These are phyloP conservation scores for Salvelinus namaycush DNA, from an alignment of 2,113 vertebrate genomes.

Conservation along the genomic window DNA sequence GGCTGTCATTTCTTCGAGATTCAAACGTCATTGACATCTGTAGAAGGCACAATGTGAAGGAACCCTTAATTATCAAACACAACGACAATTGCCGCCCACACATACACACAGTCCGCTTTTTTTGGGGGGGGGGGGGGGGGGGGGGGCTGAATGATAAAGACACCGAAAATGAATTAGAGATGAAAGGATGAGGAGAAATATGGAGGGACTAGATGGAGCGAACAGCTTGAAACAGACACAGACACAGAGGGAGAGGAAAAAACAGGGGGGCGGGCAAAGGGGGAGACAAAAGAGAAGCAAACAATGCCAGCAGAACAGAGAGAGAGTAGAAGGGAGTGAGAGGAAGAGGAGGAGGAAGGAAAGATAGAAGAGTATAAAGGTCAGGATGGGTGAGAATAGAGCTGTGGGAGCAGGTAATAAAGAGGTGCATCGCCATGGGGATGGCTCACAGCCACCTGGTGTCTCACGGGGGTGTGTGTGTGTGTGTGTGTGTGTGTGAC, in stretches of 20 bases:
- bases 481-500: constrained; percentile 21
- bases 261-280: background rate
- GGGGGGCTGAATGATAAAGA: constrained; percentile 38
- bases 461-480: constrained; percentile 12
- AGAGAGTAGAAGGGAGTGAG: constrained; percentile 22
- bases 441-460: background rate
- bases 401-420: background rate
- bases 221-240: constrained; percentile 20
- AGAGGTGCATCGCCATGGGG: background rate
- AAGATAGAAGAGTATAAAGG: background rate
- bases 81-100: constrained; percentile 41
- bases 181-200: constrained; percentile 33
- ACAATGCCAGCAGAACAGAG: background rate
- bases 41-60: constrained; percentile 47
- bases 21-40: constrained; percentile 59
- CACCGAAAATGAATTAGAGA: constrained; percentile 39
- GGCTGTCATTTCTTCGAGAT: constrained; percentile 26
- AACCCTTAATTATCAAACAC: constrained; percentile 64
- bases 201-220: constrained; percentile 1
- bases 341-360: background rate
- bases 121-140: constrained; percentile 29
- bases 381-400: background rate
- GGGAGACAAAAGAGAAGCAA: background rate
- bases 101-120: constrained; percentile 24
- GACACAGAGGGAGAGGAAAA: background rate